Base-by-base conservation (phyloP, 2,888 invertebrate genomes). In the Leucoma salicis region DNA sequence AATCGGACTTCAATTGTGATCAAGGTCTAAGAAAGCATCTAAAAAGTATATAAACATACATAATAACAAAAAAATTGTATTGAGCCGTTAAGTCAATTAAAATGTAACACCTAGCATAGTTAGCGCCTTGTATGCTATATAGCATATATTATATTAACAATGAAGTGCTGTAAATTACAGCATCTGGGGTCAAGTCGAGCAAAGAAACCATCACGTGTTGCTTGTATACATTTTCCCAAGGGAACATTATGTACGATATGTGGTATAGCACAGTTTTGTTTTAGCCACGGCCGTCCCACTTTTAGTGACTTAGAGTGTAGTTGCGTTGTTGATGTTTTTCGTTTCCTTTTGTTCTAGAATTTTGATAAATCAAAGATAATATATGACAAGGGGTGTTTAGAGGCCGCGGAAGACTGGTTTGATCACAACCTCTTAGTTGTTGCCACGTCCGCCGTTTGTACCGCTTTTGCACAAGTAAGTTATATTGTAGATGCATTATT, bases 341-440 rank as follows among this genome's bases (percentile, higher is more conserved):
- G 68, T 78, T 77, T 79, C 70, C 76, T 77, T 82, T 85, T 84
- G 84, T 86, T 86, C 72, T 87, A 96, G 96, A 94, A 85, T 82
- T 93, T 89, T 90, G 96, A 96, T 85, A 92, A 93, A 75, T 91
- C 94, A 74, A 95, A 95, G 92, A 95, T 94, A 77, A 94, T 95
- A 85, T 95, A 96, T 91, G 97, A 97, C 82, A 96, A 95, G 77
- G 99, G 99, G 76, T 99, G 99, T 87, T 91, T 99, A 70, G 95
- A 96, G 74, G 95, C 97, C 42, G 96, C 96, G 31, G 97, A 98
- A 81, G 96, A 96, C 77, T 99, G 98, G 99, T 93, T 98, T 70
- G 97, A 98, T 85, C 92, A 93, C 77, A 98, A 99, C 91, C 93
- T 99, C 70, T 94, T 99, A 80, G 92, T 95, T 70, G 96, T 99